Evolutionary conservation across 2,888 invertebrate genomes (phyloP).

Genomic region (Azorinus chamasolen): DNA sequence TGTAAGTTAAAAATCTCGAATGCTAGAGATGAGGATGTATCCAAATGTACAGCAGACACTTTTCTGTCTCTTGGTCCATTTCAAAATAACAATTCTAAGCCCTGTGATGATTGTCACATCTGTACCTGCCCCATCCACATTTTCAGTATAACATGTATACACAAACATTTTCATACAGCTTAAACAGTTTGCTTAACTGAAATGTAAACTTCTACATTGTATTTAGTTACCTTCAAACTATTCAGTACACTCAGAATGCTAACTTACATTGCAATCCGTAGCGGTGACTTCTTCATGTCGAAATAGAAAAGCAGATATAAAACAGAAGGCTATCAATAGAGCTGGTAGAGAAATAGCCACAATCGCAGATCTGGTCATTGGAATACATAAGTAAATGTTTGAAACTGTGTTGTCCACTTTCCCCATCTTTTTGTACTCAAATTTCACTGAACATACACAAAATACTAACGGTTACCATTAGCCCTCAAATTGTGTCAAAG

Average conservation of each 20-base stretch:
- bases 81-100: too few species aligned
- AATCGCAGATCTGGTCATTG: slow-evolving; percentile 90
- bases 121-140: slow-evolving; percentile 13
- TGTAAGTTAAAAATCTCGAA: too few species aligned
- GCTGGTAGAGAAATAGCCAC: slow-evolving; percentile 95
- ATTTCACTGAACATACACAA: too few species aligned
- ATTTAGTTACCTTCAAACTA: neutral
- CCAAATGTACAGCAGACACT: too few species aligned
- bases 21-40: too few species aligned
- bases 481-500: too few species aligned
- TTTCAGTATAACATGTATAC: neutral
- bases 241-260: too few species aligned
- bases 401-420: slow-evolving; percentile 85
- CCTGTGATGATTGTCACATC: neutral
- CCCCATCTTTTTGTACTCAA: too few species aligned
- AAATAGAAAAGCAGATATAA: slow-evolving; percentile 95
- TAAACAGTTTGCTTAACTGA: neutral
- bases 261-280: slow-evolving; percentile 96
- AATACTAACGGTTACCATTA: neutral
- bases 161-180: neutral
- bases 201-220: too few species aligned
- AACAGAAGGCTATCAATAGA: slow-evolving; percentile 94
- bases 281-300: slow-evolving; percentile 97
- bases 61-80: too few species aligned
- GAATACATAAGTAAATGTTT: slow-evolving; percentile 74